These are phyloP conservation scores for Muscidifurax raptorellus DNA, from an alignment of 1,140 invertebrate genomes.

Conservation along the genomic window DNA sequence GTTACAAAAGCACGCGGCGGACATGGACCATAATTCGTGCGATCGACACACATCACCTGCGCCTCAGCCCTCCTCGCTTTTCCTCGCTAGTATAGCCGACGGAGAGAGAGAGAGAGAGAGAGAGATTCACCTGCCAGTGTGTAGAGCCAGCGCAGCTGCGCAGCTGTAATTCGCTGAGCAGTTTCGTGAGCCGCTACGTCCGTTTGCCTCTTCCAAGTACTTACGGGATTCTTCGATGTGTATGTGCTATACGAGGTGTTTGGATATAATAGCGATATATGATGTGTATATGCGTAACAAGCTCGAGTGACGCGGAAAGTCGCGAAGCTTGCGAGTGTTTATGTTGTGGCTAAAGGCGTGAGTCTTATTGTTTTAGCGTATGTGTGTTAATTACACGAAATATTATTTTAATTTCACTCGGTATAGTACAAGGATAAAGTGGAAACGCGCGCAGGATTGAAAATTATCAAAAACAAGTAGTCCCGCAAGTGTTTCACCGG, in stretches of 20 bases:
- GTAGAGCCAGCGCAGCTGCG: slow-evolving; percentile 66
- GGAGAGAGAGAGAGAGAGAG: neutral
- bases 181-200: neutral
- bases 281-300: too few relatives aligned
- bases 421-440: too few relatives aligned
- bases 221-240: neutral
- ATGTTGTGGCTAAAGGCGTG: too few relatives aligned
- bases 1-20: slow-evolving; percentile 30
- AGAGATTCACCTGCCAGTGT: slow-evolving; percentile 71
- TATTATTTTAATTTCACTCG: too few relatives aligned
- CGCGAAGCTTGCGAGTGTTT: too few relatives aligned
- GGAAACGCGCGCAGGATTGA: too few relatives aligned
- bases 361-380: too few relatives aligned
- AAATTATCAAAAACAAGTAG: too few relatives aligned
- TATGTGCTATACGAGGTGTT: neutral
- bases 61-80: slow-evolving; percentile 40
- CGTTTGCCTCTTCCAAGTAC: neutral
- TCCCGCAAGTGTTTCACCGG: neutral
- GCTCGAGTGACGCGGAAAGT: too few relatives aligned
- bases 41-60: slow-evolving; percentile 72
- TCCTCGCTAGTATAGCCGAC: slow-evolving; percentile 34
- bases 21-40: slow-evolving; percentile 68
- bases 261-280: too few relatives aligned
- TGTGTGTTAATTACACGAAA: too few relatives aligned
- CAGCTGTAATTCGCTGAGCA: slow-evolving; percentile 65